These are phyloP conservation scores for Philhelius pedissequus DNA, from an alignment of 2,888 invertebrate genomes.

Conservation along the genomic window DNA sequence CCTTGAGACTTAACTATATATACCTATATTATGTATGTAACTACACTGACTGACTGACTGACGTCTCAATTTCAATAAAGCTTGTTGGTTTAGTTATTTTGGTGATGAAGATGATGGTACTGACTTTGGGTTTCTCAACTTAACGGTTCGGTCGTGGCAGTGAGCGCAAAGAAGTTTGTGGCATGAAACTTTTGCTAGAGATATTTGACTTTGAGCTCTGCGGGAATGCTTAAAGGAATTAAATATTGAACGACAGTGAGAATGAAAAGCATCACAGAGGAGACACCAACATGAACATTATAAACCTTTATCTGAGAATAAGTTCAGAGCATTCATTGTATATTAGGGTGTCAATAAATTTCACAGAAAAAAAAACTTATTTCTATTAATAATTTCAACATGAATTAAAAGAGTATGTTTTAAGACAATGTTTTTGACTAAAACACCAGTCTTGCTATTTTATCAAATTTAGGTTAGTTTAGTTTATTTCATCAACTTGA, in stretches of 20 bases:
- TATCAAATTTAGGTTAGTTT: too few relatives aligned
- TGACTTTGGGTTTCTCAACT: neutral
- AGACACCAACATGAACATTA: conserved; percentile 35
- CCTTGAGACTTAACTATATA: neutral
- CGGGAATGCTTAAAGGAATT: conserved; percentile 54
- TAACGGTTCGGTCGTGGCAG: conserved; percentile 7
- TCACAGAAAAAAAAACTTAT: too few relatives aligned
- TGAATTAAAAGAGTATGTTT: too few relatives aligned
- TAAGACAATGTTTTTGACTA: too few relatives aligned
- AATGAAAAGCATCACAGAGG: conserved; percentile 35
- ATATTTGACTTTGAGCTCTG: conserved; percentile 65
- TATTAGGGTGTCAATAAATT: too few relatives aligned
- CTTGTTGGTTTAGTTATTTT: conserved; percentile 32
- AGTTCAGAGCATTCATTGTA: too few relatives aligned
- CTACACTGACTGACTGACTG: conserved; percentile 63
- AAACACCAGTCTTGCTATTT: too few relatives aligned
- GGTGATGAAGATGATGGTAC: conserved; percentile 20
- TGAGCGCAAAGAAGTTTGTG: conserved; percentile 29
- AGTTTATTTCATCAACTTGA: too few relatives aligned
- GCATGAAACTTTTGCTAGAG: conserved; percentile 49
- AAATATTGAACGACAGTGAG: conserved; percentile 63
- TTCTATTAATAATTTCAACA: too few relatives aligned
- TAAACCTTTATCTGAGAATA: too few relatives aligned
- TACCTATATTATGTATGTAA: too few relatives aligned
- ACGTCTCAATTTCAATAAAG: conserved; percentile 67